A percentile compares a stretch with the other conserved stretches of the same genome.
These are phyloP conservation scores for Pagrus major DNA, from an alignment of 2,113 vertebrate species.

Conservation along the genomic window DNA sequence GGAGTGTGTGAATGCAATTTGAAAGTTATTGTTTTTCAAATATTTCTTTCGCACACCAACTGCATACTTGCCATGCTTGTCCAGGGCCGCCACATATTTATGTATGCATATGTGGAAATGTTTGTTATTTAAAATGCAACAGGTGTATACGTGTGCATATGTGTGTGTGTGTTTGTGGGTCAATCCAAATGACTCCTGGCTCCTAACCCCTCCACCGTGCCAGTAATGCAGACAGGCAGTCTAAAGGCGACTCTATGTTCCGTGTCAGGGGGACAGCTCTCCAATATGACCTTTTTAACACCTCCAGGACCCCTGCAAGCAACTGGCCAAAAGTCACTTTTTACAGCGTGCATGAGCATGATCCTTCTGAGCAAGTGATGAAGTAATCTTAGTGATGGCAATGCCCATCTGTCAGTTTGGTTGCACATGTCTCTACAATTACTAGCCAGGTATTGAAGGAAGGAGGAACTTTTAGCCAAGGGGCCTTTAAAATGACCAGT, in stretches of 20 bases:
- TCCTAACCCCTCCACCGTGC: slow-evolving; percentile 47
- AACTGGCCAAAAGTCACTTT: slow-evolving; percentile 65
- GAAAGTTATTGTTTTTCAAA: slow-evolving; percentile 27
- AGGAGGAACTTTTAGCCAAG: not conserved
- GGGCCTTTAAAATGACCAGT: not conserved
- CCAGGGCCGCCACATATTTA: slow-evolving; percentile 5
- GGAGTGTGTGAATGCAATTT: slow-evolving; percentile 23
- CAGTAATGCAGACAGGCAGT: slow-evolving; percentile 78
- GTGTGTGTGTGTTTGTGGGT: slow-evolving; percentile 29
- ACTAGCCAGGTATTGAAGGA: not conserved
- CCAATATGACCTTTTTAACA: slow-evolving; percentile 71
- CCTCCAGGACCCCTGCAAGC: slow-evolving; percentile 62
- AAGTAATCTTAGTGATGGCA: not conserved
- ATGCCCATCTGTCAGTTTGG: not conserved
- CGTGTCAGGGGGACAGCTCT: slow-evolving; percentile 53
- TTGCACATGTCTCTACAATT: not conserved
- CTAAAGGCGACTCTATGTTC: slow-evolving; percentile 50
- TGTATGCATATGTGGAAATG: slow-evolving; percentile 28
- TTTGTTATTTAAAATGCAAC: slow-evolving; percentile 65
- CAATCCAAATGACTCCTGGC: slow-evolving; percentile 58
- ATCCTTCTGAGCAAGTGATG: slow-evolving; percentile 1
- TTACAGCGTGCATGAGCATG: slow-evolving; percentile 31
- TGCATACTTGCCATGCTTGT: slow-evolving; percentile 19
- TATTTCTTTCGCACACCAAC: slow-evolving; percentile 42
- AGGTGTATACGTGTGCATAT: slow-evolving; percentile 49